Conservation (phyloP, 1,140 invertebrate species). For the Brachionus paranguensis region DNA sequence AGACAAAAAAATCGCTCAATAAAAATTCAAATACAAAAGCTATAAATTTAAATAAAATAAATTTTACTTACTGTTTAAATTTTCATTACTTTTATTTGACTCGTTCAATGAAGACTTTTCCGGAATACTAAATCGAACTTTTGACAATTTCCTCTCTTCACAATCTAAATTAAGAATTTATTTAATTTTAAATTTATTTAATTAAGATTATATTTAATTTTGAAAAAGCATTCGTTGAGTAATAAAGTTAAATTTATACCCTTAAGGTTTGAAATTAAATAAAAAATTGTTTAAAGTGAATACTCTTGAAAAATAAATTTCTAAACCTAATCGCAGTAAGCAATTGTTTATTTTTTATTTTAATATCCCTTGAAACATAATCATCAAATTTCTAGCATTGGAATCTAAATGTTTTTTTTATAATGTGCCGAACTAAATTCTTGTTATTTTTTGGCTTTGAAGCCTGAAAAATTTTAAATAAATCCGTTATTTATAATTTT, state of each 20-base stretch:
- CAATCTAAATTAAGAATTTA: not conserved
- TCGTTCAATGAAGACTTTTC: not conserved
- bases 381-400: not conserved
- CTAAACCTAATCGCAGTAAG: not conserved
- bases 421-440: not conserved
- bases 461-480: not conserved
- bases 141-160: not conserved
- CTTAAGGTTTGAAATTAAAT: not conserved
- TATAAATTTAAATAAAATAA: not conserved
- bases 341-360: not conserved
- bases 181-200: not conserved
- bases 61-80: not conserved
- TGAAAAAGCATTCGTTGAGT: not conserved
- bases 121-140: conserved; percentile 10
- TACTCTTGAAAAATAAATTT: not conserved
- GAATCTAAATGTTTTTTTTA: not conserved
- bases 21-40: not conserved
- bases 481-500: not conserved
- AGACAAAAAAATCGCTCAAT: not conserved
- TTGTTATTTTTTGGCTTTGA: not conserved
- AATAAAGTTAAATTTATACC: not conserved
- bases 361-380: not conserved
- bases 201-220: not conserved
- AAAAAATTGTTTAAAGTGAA: not conserved
- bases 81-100: not conserved